Conservation (phyloP, 2,888 invertebrate genomes). For the Leucoma salicis region DNA sequence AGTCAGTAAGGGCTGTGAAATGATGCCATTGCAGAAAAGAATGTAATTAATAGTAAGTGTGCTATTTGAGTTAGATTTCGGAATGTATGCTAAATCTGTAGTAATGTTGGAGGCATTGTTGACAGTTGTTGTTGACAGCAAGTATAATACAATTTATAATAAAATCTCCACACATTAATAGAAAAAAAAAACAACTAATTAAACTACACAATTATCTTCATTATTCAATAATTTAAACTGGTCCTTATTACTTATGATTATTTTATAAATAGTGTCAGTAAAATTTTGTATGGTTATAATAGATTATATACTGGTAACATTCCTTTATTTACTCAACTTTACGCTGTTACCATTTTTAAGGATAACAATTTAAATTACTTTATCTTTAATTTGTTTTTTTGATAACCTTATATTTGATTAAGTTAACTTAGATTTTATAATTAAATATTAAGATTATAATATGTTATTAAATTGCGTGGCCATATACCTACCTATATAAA, state of each 20-base stretch:
- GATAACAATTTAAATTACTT: too few relatives aligned
- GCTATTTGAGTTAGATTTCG: slow-evolving; percentile 19
- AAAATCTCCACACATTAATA: neutral
- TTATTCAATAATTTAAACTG: too few relatives aligned
- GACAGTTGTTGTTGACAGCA: too few relatives aligned
- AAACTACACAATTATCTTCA: too few relatives aligned
- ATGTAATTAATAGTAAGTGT: slow-evolving; percentile 21
- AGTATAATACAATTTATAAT: neutral
- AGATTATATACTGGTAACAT: slow-evolving; percentile 23
- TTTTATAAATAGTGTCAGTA: too few relatives aligned
- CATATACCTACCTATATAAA: too few relatives aligned
- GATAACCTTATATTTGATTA: neutral
- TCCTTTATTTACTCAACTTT: slow-evolving; percentile 19
- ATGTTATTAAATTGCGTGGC: neutral
- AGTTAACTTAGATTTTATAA: neutral
- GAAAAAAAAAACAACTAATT: neutral
- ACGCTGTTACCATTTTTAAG: too few relatives aligned
- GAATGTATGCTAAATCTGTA: slow-evolving; percentile 19
- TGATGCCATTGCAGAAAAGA: slow-evolving; percentile 27
- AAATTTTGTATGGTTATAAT: slow-evolving; percentile 15
- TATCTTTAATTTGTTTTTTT: too few relatives aligned
- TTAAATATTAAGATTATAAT: neutral
- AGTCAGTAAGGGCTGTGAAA: slow-evolving; percentile 68
- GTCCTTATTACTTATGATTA: too few relatives aligned
- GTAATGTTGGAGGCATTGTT: slow-evolving; percentile 13